These are phyloP conservation scores for Pseudomugil tenellus DNA, from an alignment of 2,797 vertebrate genomes.

Conservation along the genomic window DNA sequence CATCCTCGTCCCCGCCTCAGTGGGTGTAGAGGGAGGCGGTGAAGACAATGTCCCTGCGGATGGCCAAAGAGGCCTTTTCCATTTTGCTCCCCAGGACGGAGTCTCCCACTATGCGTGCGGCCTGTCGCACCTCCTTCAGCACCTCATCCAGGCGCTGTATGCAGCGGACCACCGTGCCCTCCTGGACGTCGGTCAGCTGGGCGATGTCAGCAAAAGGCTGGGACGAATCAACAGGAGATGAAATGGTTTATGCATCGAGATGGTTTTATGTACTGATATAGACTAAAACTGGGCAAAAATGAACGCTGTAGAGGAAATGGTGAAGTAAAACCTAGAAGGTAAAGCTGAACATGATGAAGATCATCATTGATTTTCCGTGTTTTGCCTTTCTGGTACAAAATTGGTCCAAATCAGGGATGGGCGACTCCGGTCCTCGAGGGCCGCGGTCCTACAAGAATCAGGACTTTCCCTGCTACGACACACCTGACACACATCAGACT, in stretches of 20 bases:
- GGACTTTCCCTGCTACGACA: too few species aligned
- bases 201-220: slow-evolving; percentile 92
- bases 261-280: too few species aligned
- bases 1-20: slow-evolving; percentile 68
- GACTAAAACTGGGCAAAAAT: too few species aligned
- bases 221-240: background rate
- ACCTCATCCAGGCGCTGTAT: slow-evolving; percentile 94
- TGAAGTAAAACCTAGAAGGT: too few species aligned
- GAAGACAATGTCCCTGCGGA: slow-evolving; percentile 93
- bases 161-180: slow-evolving; percentile 92
- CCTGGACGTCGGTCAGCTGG: slow-evolving; percentile 89
- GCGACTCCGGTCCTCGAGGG: too few species aligned
- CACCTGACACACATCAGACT: too few species aligned
- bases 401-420: background rate
- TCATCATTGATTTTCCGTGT: too few species aligned
- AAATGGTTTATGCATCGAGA: background rate
- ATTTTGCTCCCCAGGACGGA: slow-evolving; percentile 92
- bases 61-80: slow-evolving; percentile 89
- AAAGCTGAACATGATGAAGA: too few species aligned
- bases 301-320: too few species aligned
- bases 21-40: slow-evolving; percentile 94
- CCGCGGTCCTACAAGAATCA: too few species aligned
- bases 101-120: slow-evolving; percentile 91
- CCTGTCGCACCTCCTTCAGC: slow-evolving; percentile 90
- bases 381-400: background rate